Evolutionary conservation across 2,113 vertebrate genomes (phyloP).

Genomic region (Leucoraja erinaceus): DNA sequence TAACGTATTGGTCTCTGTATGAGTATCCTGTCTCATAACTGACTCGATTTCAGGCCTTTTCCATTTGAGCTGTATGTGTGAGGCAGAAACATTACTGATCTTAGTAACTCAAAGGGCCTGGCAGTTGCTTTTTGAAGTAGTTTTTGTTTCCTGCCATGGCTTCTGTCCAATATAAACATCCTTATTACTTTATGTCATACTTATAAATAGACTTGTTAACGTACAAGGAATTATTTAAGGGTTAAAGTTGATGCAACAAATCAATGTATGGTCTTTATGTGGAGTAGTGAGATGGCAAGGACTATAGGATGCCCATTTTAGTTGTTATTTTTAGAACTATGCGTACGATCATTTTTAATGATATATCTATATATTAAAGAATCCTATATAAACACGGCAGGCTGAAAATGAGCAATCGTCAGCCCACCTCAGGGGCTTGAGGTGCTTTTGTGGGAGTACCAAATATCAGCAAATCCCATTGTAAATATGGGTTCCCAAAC

Average conservation of each 20-base stretch:
- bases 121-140: not conserved
- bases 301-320: not conserved
- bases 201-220: not conserved
- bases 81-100: not conserved
- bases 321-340: no score
- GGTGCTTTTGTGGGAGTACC: not conserved
- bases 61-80: not conserved
- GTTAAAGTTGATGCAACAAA: no score
- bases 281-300: not conserved
- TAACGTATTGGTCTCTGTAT: no score
- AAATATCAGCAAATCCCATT: not conserved
- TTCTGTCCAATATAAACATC: not conserved
- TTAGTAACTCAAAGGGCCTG: not conserved
- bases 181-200: not conserved
- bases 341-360: no score
- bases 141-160: not conserved
- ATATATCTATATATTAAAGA: no score
- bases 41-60: not conserved
- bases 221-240: not conserved
- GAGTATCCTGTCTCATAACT: no score
- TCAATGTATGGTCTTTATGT: not conserved
- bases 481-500: not conserved
- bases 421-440: no score
- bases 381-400: no score
- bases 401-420: no score